Conservation (phyloP, 2,113 vertebrate species). For the Mohoua ochrocephala region DNA sequence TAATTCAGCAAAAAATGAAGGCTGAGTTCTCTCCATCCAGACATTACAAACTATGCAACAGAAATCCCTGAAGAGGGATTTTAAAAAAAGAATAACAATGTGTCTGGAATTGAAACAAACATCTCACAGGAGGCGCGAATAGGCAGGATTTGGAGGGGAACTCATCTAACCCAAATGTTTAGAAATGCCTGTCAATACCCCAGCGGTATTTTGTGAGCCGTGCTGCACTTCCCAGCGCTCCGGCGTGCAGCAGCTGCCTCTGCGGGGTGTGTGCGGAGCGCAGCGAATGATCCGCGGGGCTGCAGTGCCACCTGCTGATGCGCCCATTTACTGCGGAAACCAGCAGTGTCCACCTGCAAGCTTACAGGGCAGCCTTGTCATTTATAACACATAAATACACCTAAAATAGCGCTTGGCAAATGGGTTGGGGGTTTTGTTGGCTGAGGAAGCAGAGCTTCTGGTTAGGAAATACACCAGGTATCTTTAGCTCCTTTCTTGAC, state of each 20-base stretch:
- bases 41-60: neutral
- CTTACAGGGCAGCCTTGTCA: neutral
- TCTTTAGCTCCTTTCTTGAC: neutral
- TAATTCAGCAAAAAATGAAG: neutral
- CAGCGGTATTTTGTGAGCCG: neutral
- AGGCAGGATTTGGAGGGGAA: neutral
- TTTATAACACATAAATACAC: neutral
- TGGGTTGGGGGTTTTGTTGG: fast-evolving
- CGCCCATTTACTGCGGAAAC: neutral
- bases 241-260: neutral
- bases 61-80: neutral
- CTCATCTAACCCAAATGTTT: neutral
- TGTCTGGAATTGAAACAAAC: neutral
- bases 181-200: neutral
- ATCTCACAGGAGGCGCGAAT: neutral
- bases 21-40: neutral
- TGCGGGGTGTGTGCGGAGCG: fast-evolving
- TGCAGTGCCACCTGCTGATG: slow-evolving; percentile 61
- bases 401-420: neutral
- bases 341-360: neutral
- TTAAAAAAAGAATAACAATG: neutral
- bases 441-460: neutral
- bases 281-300: neutral
- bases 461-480: neutral
- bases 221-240: neutral